Percentiles rank a stretch among this genome's conserved stretches.
phyloP scores from a whole-genome alignment of 2,113 vertebrate genomes.

The Paralichthys olivaceus region DNA sequence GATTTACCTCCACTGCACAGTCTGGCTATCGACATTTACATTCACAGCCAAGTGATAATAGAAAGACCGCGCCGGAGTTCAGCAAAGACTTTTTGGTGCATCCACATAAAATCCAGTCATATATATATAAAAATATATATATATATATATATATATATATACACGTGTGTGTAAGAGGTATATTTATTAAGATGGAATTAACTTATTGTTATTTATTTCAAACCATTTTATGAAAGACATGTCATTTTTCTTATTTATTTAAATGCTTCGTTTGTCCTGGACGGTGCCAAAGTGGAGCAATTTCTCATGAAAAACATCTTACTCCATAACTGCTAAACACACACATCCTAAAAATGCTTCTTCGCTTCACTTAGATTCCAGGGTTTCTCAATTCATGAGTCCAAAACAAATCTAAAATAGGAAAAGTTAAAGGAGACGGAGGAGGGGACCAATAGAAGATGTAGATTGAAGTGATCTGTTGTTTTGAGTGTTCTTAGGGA shows the following conservation, averaged over 20 bases:
- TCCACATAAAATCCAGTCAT: conserved; percentile 89
- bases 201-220: conserved; percentile 99
- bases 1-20: conserved; percentile 50
- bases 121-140: conserved; percentile 66
- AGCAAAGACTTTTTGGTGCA: conserved; percentile 69
- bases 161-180: conserved; percentile 84
- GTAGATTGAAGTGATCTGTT: conserved; percentile 25
- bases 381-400: conserved; percentile 38
- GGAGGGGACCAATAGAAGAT: conserved; percentile 71
- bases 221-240: conserved; percentile 87
- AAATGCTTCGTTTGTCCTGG: conserved; percentile 84
- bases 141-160: conserved; percentile 82
- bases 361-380: conserved; percentile 63
- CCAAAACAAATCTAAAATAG: conserved; percentile 10
- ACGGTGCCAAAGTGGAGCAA: conserved; percentile 91
- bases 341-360: conserved; percentile 16
- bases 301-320: conserved; percentile 53
- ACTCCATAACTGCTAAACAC: conserved; percentile 43
- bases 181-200: conserved; percentile 99
- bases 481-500: conserved; percentile 36
- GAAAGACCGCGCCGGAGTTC: conserved; percentile 68
- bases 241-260: conserved; percentile 92
- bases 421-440: conserved; percentile 17
- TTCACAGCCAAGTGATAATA: conserved; percentile 73
- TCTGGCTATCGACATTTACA: conserved; percentile 81